A percentile compares a stretch with the other conserved stretches of the same genome.
Conservation (phyloP, 2,888 invertebrate genomes). For the Synergus japonicus region DNA sequence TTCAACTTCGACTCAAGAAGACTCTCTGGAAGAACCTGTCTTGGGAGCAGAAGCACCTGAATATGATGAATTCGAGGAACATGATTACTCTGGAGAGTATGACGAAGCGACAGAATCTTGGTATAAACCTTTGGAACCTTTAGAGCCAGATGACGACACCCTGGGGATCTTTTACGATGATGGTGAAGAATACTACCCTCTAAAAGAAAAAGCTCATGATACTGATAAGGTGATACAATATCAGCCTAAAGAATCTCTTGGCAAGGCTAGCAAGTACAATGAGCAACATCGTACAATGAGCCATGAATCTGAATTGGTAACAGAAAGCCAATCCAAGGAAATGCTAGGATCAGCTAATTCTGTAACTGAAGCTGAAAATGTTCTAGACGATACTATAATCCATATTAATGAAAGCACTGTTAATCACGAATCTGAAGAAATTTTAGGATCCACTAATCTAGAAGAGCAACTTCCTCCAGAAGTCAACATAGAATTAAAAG, state of each 20-base stretch:
- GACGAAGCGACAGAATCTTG: not conserved
- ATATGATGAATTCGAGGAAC: not conserved
- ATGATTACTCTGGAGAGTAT: not conserved
- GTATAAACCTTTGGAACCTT: not conserved
- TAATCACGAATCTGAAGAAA: conserved; percentile 45
- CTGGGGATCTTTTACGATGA: not conserved
- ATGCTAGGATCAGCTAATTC: too few relatives aligned
- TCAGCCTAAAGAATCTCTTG: conserved; percentile 1
- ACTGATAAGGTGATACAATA: not conserved
- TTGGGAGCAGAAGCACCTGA: not conserved
- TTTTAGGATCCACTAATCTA: not conserved
- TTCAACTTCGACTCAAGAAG: conserved; percentile 23
- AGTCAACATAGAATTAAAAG: not conserved
- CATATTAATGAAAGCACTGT: conserved; percentile 51
- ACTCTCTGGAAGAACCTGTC: not conserved
- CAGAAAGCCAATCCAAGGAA: not conserved
- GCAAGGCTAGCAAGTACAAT: not conserved
- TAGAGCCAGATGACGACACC: not conserved
- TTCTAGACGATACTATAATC: too few relatives aligned
- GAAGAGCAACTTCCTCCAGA: not conserved
- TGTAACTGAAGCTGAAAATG: conserved; percentile 13
- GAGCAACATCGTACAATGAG: not conserved
- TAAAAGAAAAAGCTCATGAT: not conserved
- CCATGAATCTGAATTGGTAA: not conserved
- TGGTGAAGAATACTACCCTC: not conserved